These are phyloP conservation scores for Himalopsyche tibetana DNA, from an alignment of 2,888 invertebrate genomes.

Conservation along the genomic window DNA sequence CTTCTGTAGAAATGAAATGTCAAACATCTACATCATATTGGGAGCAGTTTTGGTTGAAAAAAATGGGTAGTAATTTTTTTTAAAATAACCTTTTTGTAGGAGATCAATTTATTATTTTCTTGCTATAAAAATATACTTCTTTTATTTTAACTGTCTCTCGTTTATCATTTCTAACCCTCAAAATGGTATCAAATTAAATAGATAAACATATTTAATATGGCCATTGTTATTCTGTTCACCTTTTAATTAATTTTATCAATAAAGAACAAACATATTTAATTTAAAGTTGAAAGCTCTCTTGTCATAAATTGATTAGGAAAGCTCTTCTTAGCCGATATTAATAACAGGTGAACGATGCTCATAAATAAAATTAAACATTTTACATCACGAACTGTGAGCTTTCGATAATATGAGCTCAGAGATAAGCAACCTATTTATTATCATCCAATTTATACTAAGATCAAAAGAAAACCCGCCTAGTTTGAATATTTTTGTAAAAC, in stretches of 20 bases:
- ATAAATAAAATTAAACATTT: constrained; percentile 26
- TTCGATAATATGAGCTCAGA: neutral
- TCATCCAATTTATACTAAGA: too few species aligned
- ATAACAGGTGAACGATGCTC: constrained; percentile 21
- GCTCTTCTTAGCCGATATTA: constrained; percentile 28
- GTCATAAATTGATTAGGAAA: constrained; percentile 34
- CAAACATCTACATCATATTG: too few species aligned
- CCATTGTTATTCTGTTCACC: neutral
- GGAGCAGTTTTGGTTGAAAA: too few species aligned
- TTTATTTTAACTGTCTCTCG: neutral
- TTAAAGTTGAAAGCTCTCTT: constrained; percentile 16
- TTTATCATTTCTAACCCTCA: neutral
- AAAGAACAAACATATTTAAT: constrained; percentile 8
- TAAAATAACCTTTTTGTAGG: too few species aligned
- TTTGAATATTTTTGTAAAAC: too few species aligned
- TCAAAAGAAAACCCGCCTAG: too few species aligned
- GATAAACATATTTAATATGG: constrained; percentile 24
- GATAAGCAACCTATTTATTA: neutral
- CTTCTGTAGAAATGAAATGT: too few species aligned
- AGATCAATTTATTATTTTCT: neutral
- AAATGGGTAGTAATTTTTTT: too few species aligned
- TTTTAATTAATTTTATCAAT: constrained; percentile 30
- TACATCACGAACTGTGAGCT: neutral
- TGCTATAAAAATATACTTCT: neutral
- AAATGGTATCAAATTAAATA: neutral